Base-by-base conservation (phyloP, 1,140 invertebrate genomes). In the Lysiphlebus fabarum region DNA sequence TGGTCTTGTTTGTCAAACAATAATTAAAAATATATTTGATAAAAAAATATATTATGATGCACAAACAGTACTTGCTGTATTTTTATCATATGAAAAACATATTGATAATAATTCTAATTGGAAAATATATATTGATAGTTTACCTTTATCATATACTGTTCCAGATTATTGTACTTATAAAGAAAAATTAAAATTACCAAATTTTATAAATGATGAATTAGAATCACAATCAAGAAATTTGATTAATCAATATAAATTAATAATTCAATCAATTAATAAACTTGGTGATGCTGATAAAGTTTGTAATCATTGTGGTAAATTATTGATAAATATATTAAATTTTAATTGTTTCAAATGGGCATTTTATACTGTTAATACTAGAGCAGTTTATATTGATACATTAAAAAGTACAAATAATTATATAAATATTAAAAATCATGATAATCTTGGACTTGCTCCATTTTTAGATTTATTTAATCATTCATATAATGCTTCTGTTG, bases 391-490 rank as follows among this genome's bases (percentile, higher is more conserved):
- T 66, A 79, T 83, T 67, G 77, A 83, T 66, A 58, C 67, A 59
- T 67, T 73, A 58, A 69, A 67, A 38, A 65, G 73, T 34, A 65
- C 64, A 47, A 66, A 67, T 12, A 66, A 68, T 34, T 10, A 72
- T 40, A 73, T 73, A 53, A 68, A 78, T 36, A 65, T 83, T 58
- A 71, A 67, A 53, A 77, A 82, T 63, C 72, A 81, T 54, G 82
- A 86, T 42, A 81, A 77, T 68, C 74, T 87, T 65, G 90, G 89
- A 7, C 70, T 93, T 12, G 88, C 87, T 45, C 91, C 91, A 4
- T 89, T 87, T 64, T 71, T 93, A 17, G 91, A 93, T 76, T 79
- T 93, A 59, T 82, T 92, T 54, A 93, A 93, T 82, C 91, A 93
- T 72, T 82, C 82, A 10, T 68, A 77, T 58, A 58, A 77, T 36